Evolutionary conservation across 2,888 invertebrate genomes (phyloP).

Genomic region (Apodemia mormo): DNA sequence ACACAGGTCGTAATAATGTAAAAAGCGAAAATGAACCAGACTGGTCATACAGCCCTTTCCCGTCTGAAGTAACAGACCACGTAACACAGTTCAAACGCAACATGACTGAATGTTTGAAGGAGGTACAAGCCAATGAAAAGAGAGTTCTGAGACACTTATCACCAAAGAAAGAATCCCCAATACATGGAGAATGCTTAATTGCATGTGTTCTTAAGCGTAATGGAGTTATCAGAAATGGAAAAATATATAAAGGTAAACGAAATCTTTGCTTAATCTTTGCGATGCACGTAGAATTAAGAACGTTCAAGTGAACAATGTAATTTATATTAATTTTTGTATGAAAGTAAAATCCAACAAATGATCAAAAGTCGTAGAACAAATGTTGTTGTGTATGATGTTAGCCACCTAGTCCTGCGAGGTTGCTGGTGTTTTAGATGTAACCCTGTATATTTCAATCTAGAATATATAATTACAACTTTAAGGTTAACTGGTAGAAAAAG

Average conservation of each 20-base stretch:
- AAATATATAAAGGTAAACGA: constrained; percentile 63
- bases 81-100: constrained; percentile 65
- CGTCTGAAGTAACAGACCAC: constrained; percentile 53
- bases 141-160: constrained; percentile 57
- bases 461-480: too few relatives aligned
- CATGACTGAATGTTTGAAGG: constrained; percentile 69
- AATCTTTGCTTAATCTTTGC: too few relatives aligned
- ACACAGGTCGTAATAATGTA: neutral
- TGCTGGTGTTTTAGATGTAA: too few relatives aligned
- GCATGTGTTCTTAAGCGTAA: constrained; percentile 71
- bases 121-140: constrained; percentile 61
- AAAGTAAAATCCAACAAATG: too few relatives aligned
- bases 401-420: too few relatives aligned
- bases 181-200: constrained; percentile 70
- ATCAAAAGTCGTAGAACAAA: too few relatives aligned
- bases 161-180: constrained; percentile 62
- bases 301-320: too few relatives aligned
- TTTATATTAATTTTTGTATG: too few relatives aligned
- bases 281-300: too few relatives aligned
- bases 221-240: constrained; percentile 61
- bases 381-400: too few relatives aligned
- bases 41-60: constrained; percentile 79
- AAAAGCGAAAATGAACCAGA: constrained; percentile 50
- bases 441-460: too few relatives aligned
- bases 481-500: too few relatives aligned